Conservation (phyloP, 2,113 vertebrate species). For the Cinclus cinclus region DNA sequence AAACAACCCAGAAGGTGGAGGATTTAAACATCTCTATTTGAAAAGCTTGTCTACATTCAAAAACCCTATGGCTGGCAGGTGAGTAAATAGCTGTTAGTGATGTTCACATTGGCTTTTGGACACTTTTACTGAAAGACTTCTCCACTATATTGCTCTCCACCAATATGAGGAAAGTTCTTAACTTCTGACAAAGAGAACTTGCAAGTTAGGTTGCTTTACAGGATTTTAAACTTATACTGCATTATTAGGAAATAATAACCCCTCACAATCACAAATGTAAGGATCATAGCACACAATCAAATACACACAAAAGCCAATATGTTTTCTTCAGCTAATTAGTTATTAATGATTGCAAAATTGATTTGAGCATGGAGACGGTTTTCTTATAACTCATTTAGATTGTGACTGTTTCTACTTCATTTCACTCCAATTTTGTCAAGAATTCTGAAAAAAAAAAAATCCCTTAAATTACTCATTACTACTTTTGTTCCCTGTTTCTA, state of each 20-base stretch:
- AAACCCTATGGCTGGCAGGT: neutral
- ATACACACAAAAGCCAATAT: neutral
- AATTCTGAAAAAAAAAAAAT: neutral
- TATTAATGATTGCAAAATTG: neutral
- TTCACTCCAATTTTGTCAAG: neutral
- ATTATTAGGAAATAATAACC: neutral
- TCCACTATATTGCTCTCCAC: neutral
- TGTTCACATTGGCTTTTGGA: neutral
- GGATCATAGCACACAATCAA: neutral
- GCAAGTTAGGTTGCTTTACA: neutral
- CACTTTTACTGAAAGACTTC: neutral
- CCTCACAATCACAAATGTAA: neutral
- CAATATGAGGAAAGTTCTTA: neutral
- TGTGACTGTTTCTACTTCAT: neutral
- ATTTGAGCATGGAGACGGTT: neutral
- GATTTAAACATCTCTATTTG: neutral
- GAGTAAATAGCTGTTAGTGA: neutral
- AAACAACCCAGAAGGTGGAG: neutral
- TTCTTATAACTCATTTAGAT: neutral
- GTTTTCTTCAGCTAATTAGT: neutral
- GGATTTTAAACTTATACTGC: neutral
- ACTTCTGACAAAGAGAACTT: neutral
- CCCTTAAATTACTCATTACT: neutral
- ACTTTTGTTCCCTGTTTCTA: neutral
- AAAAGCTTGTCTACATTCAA: neutral